Base-by-base conservation (phyloP, 2,113 vertebrate species). In the Aphyosemion australe region DNA sequence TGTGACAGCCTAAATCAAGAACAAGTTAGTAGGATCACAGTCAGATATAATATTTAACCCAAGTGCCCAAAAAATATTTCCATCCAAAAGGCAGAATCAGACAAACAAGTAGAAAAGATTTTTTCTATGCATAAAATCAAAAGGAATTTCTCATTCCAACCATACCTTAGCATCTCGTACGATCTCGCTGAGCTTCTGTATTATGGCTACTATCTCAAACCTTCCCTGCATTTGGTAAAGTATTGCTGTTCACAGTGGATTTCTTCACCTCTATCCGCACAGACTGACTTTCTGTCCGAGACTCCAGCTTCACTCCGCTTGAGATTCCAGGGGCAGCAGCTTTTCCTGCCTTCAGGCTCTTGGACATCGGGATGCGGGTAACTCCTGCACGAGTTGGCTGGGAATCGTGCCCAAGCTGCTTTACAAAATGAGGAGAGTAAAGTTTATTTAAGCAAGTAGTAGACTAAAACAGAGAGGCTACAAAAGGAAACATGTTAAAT, bases 251-350 rank as follows among this genome's bases (percentile, higher is more conserved):
- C 83, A 93, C 89, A 77, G 94, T 85, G 79, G 95, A 91, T 87
- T 97, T 98, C 93, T 96, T 99, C 87, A 99, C 92, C 91, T 98
- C 97, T 93, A 96, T 96, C 92, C 94, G 96, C 96, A 98, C 94
- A 72, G 95, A 94, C 87, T 98, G 96, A 94, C 92, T 94, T 84
- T 98, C 96, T 58, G 94, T 90, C 83, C 95, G 94, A 87, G 95
- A 92, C 92, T 98, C 97, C 87, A 94, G 88, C 91, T 95, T 98
- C 92, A 94, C 83, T 89, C 94, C 93, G 91, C 94, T 91, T 78
- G 94, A 92, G 89, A 95, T 91, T 90, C 95, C 96, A 82, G 94
- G 75, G 75, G 94, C 93, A 79, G 94, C 90, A 76, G 95, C 87
- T 91, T 99, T 99, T 84, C 96, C 95, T 47, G 95, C 95, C 94